A percentile compares a stretch with the other conserved stretches of the same genome.
These are phyloP conservation scores for Eristalis tenax DNA, from an alignment of 2,888 invertebrate genomes.

Conservation along the genomic window DNA sequence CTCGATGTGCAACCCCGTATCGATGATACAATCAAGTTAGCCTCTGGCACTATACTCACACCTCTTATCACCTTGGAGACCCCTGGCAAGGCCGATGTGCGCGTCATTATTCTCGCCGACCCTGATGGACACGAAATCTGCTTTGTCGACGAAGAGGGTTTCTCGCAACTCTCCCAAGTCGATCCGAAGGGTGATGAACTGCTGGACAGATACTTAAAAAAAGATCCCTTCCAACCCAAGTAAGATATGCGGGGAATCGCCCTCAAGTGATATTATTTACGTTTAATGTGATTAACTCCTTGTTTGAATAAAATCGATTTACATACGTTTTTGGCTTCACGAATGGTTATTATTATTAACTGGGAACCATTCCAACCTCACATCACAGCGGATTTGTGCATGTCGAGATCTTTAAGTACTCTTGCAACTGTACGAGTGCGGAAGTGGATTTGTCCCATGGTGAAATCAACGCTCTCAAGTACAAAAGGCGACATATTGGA, in stretches of 20 bases:
- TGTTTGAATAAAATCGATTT: slow-evolving; percentile 52
- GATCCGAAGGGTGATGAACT: slow-evolving; percentile 92
- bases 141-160: slow-evolving; percentile 98
- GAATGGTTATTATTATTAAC: background rate
- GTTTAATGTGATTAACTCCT: slow-evolving; percentile 15
- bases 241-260: slow-evolving; percentile 15
- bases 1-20: slow-evolving; percentile 88
- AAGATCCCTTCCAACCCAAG: slow-evolving; percentile 80
- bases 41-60: slow-evolving; percentile 90
- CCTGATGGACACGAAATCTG: slow-evolving; percentile 99
- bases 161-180: slow-evolving; percentile 91
- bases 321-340: background rate
- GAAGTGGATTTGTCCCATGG: no score
- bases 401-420: no score
- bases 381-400: no score
- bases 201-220: slow-evolving; percentile 88
- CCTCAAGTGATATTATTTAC: background rate
- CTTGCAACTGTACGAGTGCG: no score
- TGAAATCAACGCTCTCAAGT: no score
- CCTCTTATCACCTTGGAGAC: slow-evolving; percentile 96
- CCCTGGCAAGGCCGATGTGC: slow-evolving; percentile 97
- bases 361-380: slow-evolving; percentile 3
- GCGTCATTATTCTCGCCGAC: slow-evolving; percentile 97
- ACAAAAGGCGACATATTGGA: no score
- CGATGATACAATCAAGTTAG: slow-evolving; percentile 87